These are phyloP conservation scores for Hipparchia sbordonii DNA, from an alignment of 2,888 invertebrate species.

Conservation along the genomic window DNA sequence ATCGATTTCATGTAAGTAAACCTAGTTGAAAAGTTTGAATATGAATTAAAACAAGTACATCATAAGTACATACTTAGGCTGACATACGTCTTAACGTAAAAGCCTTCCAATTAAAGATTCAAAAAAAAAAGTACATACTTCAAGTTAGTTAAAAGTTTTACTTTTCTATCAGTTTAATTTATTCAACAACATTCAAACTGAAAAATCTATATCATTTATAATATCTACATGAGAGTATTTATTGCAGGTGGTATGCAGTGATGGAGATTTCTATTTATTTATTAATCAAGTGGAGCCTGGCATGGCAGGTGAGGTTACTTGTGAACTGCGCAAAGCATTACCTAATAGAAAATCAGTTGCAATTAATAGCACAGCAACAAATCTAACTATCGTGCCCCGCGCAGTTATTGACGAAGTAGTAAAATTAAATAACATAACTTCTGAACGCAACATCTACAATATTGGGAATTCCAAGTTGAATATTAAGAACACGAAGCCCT, in stretches of 20 bases:
- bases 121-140: not conserved
- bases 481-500: constrained; percentile 16
- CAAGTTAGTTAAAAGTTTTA: not conserved
- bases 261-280: constrained; percentile 45
- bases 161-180: not conserved
- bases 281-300: constrained; percentile 48
- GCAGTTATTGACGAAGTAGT: constrained; percentile 27
- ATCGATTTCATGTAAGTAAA: constrained; percentile 49
- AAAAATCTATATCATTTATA: not conserved
- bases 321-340: constrained; percentile 45
- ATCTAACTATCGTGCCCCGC: constrained; percentile 39
- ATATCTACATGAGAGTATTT: not conserved
- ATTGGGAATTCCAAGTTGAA: constrained; percentile 25
- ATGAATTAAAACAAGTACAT: not conserved
- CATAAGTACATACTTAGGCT: not conserved
- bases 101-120: no score
- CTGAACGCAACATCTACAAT: constrained; percentile 28
- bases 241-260: constrained; percentile 46
- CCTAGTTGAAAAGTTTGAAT: not conserved
- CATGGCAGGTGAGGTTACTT: constrained; percentile 48
- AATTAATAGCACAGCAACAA: constrained; percentile 38
- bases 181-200: not conserved
- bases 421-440: constrained; percentile 11
- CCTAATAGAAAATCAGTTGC: constrained; percentile 41
- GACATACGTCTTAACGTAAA: no score